These are phyloP conservation scores for Lepus europaeus DNA, from an alignment of 2,113 vertebrate species.

Conservation along the genomic window DNA sequence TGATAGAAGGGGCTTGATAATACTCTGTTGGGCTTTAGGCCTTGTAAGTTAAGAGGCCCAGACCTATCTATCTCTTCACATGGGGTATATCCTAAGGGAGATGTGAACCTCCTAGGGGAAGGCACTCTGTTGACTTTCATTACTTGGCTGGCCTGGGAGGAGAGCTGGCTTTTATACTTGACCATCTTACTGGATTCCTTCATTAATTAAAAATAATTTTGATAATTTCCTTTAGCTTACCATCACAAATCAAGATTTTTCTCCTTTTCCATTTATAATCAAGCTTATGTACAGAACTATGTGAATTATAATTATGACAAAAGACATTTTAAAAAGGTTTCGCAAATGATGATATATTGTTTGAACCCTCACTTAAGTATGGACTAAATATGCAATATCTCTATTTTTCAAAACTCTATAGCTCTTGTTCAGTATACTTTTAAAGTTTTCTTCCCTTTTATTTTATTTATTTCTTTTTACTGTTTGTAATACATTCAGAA, in stretches of 20 bases:
- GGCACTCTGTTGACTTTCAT: too few relatives aligned
- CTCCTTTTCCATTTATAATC: neutral
- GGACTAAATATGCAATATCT: neutral
- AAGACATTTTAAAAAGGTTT: neutral
- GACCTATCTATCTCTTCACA: too few relatives aligned
- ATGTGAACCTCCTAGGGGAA: too few relatives aligned
- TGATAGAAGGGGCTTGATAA: too few relatives aligned
- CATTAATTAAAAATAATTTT: slow-evolving; percentile 24
- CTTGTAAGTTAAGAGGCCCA: too few relatives aligned
- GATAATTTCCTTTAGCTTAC: neutral
- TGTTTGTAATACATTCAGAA: neutral
- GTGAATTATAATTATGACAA: neutral
- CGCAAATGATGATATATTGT: neutral
- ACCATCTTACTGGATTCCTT: neutral
- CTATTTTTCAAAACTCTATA: neutral
- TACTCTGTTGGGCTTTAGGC: too few relatives aligned
- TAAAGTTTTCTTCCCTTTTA: neutral
- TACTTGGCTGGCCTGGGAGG: too few relatives aligned
- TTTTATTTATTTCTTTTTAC: neutral
- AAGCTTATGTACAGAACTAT: neutral
- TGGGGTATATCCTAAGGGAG: too few relatives aligned
- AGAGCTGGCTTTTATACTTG: neutral
- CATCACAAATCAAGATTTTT: neutral
- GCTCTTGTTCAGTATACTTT: neutral
- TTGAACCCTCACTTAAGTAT: neutral